Conservation (phyloP, 1,140 invertebrate genomes). For the Hylyphantes graminicola region DNA sequence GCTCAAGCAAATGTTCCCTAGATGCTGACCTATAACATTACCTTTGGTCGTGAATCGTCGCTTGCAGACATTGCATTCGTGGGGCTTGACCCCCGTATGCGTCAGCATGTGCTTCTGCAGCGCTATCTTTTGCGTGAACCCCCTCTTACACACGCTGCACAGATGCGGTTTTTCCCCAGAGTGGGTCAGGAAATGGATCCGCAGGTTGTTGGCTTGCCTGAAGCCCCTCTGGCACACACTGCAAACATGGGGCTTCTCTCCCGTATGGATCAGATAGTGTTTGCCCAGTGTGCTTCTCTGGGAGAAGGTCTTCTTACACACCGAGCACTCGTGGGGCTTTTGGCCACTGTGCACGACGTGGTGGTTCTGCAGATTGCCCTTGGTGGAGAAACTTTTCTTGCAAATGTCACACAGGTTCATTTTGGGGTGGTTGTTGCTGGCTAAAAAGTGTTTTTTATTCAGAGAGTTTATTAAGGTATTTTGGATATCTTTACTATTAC, state of each 20-base stretch:
- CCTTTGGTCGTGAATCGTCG: conserved; percentile 43
- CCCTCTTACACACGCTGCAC: conserved; percentile 43
- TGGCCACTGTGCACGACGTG: conserved; percentile 50
- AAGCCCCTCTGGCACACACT: conserved; percentile 61
- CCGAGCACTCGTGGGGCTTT: conserved; percentile 46
- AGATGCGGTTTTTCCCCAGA: conserved; percentile 54
- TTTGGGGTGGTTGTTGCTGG: conserved; percentile 1
- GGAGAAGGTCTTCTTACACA: conserved; percentile 57
- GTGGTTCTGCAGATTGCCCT: conserved; percentile 51
- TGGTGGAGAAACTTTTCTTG: conserved; percentile 56
- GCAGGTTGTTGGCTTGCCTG: conserved; percentile 41
- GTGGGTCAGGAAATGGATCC: conserved; percentile 52
- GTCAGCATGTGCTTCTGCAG: conserved; percentile 59
- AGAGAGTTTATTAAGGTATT: neutral
- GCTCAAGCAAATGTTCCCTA: no score
- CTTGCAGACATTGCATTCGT: conserved; percentile 52
- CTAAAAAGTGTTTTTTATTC: conserved; percentile 37
- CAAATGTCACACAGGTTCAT: conserved; percentile 57
- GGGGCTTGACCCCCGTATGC: conserved; percentile 60
- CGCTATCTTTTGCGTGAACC: conserved; percentile 51
- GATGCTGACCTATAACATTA: neutral
- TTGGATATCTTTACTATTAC: conserved; percentile 26
- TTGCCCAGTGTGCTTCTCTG: conserved; percentile 46
- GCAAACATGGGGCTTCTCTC: conserved; percentile 61
- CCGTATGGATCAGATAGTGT: conserved; percentile 61